phyloP scores from a whole-genome alignment of 2,113 vertebrate species.

The Promerops cafer region DNA sequence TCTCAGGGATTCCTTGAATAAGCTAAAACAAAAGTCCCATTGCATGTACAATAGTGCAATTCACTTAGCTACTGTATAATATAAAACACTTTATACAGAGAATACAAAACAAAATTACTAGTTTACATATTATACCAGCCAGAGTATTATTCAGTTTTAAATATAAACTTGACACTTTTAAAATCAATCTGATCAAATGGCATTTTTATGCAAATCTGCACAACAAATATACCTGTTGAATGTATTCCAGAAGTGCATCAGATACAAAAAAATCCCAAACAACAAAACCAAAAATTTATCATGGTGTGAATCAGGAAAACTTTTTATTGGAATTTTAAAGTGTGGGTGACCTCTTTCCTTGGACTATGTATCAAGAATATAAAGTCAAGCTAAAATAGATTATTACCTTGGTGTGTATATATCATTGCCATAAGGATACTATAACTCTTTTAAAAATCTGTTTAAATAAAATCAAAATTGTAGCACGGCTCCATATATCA shows the following conservation, averaged over 20 bases:
- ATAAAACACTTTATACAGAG: constrained; percentile 72
- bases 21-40: constrained; percentile 68
- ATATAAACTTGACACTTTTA: constrained; percentile 58
- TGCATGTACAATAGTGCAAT: constrained; percentile 78
- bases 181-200: constrained; percentile 36
- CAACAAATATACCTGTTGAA: constrained; percentile 25
- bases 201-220: constrained; percentile 38
- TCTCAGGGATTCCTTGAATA: constrained; percentile 71
- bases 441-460: background rate
- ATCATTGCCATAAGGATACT: background rate
- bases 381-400: background rate
- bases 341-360: background rate
- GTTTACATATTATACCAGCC: constrained; percentile 63
- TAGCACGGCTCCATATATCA: background rate
- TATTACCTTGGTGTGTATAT: background rate
- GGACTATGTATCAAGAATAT: background rate
- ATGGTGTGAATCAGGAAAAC: background rate
- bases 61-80: constrained; percentile 75
- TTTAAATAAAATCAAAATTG: background rate
- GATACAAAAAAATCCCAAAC: background rate
- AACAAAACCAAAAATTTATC: background rate
- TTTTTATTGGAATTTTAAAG: background rate
- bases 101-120: constrained; percentile 69
- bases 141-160: constrained; percentile 53
- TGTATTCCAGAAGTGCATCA: constrained; percentile 29